A percentile compares a stretch with the other conserved stretches of the same genome.
Evolutionary conservation across 2,888 invertebrate genomes (phyloP).

Genomic region (Cerceris ruficornis): DNA sequence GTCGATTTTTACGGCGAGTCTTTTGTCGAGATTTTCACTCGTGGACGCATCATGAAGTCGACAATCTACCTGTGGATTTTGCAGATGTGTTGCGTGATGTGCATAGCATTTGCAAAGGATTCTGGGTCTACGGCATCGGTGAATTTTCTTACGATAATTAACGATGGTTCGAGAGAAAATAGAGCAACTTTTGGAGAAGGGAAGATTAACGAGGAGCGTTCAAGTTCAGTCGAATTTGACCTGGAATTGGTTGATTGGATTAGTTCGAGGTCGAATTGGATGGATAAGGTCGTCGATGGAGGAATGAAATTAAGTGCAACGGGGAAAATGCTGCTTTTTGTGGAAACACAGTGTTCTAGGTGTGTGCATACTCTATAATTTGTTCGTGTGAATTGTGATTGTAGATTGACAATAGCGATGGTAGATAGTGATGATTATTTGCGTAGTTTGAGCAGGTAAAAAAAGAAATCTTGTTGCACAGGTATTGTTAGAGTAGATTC

Average conservation of each 20-base stretch:
- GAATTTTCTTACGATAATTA: neutral
- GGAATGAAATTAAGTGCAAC: neutral
- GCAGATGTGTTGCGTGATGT: conserved; percentile 22
- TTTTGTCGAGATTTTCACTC: conserved; percentile 23
- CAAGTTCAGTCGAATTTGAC: neutral
- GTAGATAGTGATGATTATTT: no score
- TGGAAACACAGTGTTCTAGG: conserved; percentile 32
- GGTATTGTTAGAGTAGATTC: no score
- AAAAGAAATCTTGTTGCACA: no score
- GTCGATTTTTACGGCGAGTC: conserved; percentile 52
- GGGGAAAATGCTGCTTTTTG: conserved; percentile 7
- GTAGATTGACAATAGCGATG: neutral
- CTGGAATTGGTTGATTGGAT: neutral
- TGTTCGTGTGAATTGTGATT: neutral
- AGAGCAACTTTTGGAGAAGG: neutral
- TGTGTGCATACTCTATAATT: neutral
- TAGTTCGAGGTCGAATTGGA: neutral
- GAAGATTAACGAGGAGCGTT: neutral
- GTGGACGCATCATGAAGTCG: conserved; percentile 15
- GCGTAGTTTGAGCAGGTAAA: neutral
- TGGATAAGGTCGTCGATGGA: neutral
- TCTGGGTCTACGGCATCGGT: neutral
- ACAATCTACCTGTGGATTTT: conserved; percentile 6
- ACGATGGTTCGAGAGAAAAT: neutral
- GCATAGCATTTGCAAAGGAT: neutral